Percentiles rank a stretch among this genome's conserved stretches.
Evolutionary conservation across 2,113 vertebrate genomes (phyloP).

Genomic region (Erythrocercus mccallii): DNA sequence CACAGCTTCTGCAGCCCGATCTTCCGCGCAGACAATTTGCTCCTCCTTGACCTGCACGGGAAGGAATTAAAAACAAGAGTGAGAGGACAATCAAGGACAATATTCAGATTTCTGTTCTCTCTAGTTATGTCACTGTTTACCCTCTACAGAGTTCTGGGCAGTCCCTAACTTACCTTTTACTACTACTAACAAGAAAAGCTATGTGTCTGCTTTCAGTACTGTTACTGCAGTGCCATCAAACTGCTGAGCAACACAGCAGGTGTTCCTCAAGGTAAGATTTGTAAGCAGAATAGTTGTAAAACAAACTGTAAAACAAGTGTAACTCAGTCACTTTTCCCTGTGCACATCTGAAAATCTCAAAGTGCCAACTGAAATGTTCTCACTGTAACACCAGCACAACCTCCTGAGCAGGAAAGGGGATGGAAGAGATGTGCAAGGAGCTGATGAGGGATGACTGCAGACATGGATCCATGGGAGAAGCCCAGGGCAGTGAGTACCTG

Average conservation of each 20-base stretch:
- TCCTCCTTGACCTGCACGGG: conserved; percentile 81
- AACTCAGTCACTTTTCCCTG: background rate
- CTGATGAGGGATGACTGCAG: background rate
- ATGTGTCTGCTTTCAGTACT: background rate
- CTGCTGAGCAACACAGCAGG: background rate
- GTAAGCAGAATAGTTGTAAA: background rate
- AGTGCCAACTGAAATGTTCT: background rate
- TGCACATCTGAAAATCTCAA: rapidly evolving
- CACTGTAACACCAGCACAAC: background rate
- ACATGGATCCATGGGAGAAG: background rate
- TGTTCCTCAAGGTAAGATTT: background rate
- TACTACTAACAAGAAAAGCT: background rate
- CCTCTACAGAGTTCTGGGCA: background rate
- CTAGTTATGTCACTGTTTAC: background rate
- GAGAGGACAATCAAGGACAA: background rate
- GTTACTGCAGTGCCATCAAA: background rate
- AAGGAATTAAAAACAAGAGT: background rate
- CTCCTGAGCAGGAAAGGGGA: background rate
- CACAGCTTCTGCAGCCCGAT: conserved; percentile 94
- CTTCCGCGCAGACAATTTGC: conserved; percentile 90
- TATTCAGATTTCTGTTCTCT: background rate
- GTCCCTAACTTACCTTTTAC: background rate
- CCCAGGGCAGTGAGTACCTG: conserved; percentile 59
- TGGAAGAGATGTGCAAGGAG: background rate
- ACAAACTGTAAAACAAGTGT: background rate